phyloP scores from a whole-genome alignment of 2,888 invertebrate genomes.

The Deilephila porcellus region DNA sequence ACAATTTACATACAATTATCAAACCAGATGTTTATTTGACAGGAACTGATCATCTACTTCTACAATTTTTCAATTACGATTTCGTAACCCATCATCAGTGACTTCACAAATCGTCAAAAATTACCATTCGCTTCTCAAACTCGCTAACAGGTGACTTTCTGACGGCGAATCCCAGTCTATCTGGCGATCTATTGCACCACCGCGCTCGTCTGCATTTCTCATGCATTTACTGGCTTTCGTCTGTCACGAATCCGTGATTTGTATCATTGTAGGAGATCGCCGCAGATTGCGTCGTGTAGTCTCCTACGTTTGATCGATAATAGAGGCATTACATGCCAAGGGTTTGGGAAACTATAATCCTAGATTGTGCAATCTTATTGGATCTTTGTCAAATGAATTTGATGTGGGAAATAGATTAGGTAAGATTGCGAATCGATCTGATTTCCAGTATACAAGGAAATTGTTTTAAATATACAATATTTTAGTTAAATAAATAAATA shows the following conservation, averaged over 20 bases:
- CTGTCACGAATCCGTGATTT: constrained; percentile 38
- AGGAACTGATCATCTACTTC: no score
- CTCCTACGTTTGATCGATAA: background rate
- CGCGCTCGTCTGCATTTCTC: constrained; percentile 38
- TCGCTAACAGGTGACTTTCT: constrained; percentile 11
- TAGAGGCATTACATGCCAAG: background rate
- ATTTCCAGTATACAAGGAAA: no score
- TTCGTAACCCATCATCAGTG: background rate
- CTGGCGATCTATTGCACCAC: constrained; percentile 36
- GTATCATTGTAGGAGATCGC: constrained; percentile 33
- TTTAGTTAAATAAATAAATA: no score
- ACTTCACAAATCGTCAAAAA: background rate
- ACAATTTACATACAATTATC: no score
- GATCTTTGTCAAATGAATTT: no score
- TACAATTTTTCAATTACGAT: background rate
- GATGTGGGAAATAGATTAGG: no score
- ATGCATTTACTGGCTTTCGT: constrained; percentile 37
- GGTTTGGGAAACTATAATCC: background rate
- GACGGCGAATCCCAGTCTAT: constrained; percentile 17
- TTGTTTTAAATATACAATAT: no score
- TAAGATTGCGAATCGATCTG: no score
- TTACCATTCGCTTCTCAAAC: background rate
- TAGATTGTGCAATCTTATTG: no score
- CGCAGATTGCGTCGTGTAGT: constrained; percentile 21
- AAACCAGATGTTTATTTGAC: no score